Percentiles rank a stretch among this genome's conserved stretches.
These are phyloP conservation scores for Macrotus californicus DNA, from an alignment of 2,113 vertebrate species.

Conservation along the genomic window DNA sequence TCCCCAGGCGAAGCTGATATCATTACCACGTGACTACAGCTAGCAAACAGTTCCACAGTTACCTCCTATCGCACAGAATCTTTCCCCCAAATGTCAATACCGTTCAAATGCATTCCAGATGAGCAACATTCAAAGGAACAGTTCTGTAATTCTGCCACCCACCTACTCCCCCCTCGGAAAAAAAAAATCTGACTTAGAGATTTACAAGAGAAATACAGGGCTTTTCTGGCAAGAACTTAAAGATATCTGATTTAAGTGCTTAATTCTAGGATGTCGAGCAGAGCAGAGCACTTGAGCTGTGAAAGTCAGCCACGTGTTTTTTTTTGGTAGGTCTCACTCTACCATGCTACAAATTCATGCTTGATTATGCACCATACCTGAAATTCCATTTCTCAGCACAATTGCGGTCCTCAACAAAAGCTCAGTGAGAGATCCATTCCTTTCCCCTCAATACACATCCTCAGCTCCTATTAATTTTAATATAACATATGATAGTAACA, in stretches of 20 bases:
- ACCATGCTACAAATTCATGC: not conserved
- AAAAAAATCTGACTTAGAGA: not conserved
- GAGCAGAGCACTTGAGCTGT: not conserved
- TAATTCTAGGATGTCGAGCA: slow-evolving; percentile 42
- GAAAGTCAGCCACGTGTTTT: slow-evolving; percentile 7
- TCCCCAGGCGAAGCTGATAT: slow-evolving; percentile 58
- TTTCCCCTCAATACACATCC: not conserved
- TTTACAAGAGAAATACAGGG: slow-evolving; percentile 22
- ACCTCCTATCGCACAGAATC: slow-evolving; percentile 40
- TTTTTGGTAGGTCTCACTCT: not conserved
- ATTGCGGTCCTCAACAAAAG: not conserved
- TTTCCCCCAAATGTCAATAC: slow-evolving; percentile 66
- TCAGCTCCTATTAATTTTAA: slow-evolving; percentile 43
- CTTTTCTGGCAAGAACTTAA: slow-evolving; percentile 47
- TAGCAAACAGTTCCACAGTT: slow-evolving; percentile 50
- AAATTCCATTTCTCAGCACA: slow-evolving; percentile 46
- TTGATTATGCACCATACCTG: slow-evolving; percentile 33
- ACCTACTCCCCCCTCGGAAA: not conserved
- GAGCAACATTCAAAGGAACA: slow-evolving; percentile 66
- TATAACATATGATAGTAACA: slow-evolving; percentile 19
- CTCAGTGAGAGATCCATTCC: not conserved
- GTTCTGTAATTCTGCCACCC: slow-evolving; percentile 45
- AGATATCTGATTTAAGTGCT: slow-evolving; percentile 44
- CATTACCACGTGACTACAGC: slow-evolving; percentile 60
- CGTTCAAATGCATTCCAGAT: slow-evolving; percentile 72